These are phyloP conservation scores for Phylloscopus whistleri DNA, from an alignment of 2,113 vertebrate species.

Conservation along the genomic window DNA sequence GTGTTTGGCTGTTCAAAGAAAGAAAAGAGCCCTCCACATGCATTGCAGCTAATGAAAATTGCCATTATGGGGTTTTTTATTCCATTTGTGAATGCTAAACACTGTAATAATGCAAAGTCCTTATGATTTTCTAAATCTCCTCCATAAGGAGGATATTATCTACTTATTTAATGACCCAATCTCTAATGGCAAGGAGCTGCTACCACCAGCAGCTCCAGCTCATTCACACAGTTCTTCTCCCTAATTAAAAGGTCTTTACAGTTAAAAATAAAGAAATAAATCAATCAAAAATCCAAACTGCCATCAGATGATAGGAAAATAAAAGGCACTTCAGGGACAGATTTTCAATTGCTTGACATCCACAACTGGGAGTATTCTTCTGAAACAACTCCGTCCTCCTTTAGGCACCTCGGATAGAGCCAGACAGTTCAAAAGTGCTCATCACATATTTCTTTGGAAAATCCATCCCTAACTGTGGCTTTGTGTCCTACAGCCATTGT, in stretches of 20 bases:
- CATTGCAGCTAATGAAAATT: slow-evolving; percentile 58
- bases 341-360: slow-evolving; percentile 37
- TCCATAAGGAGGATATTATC: slow-evolving; percentile 64
- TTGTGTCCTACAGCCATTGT: slow-evolving; percentile 21
- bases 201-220: slow-evolving; percentile 22
- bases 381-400: slow-evolving; percentile 10
- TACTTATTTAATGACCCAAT: slow-evolving; percentile 62
- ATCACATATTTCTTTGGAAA: neutral
- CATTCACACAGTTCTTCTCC: slow-evolving; percentile 12
- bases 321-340: neutral
- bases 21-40: slow-evolving; percentile 46
- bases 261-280: slow-evolving; percentile 36
- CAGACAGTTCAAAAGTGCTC: slow-evolving; percentile 30
- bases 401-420: neutral
- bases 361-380: slow-evolving; percentile 2
- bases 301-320: neutral
- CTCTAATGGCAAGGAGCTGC: slow-evolving; percentile 31
- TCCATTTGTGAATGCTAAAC: slow-evolving; percentile 50
- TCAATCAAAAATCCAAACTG: neutral
- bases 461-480: neutral
- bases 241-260: slow-evolving; percentile 50
- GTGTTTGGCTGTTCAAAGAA: slow-evolving; percentile 37
- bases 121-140: slow-evolving; percentile 67
- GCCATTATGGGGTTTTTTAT: slow-evolving; percentile 9
- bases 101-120: slow-evolving; percentile 53